These are phyloP conservation scores for Aphidius colemani DNA, from an alignment of 2,888 invertebrate species.

Conservation along the genomic window DNA sequence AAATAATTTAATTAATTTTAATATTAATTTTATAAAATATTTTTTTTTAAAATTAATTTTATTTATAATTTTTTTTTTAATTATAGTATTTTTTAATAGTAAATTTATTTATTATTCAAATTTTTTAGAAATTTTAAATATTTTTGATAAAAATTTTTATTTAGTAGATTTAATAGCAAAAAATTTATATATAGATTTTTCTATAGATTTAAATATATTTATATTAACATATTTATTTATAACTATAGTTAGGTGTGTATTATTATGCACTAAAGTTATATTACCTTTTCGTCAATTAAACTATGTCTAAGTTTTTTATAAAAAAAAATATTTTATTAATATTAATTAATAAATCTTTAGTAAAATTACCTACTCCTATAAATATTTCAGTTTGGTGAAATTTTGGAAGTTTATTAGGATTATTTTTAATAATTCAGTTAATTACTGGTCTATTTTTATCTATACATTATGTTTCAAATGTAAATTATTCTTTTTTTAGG, in stretches of 20 bases:
- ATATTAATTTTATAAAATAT: constrained; percentile 42
- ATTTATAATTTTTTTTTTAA: constrained; percentile 40
- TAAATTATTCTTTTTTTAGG: constrained; percentile 69
- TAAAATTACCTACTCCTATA: constrained; percentile 66
- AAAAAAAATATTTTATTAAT: constrained; percentile 56
- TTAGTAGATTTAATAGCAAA: constrained; percentile 13
- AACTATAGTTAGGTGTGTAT: constrained; percentile 65
- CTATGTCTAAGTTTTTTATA: constrained; percentile 42
- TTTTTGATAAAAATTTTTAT: constrained; percentile 25
- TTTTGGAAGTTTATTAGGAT: constrained; percentile 70
- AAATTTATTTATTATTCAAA: no score
- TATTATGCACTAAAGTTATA: constrained; percentile 65
- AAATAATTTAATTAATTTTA: constrained; percentile 50
- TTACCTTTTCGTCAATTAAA: constrained; percentile 62
- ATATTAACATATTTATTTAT: constrained; percentile 66
- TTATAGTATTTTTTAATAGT: no score
- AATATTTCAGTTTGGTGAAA: constrained; percentile 73
- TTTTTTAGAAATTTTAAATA: constrained; percentile 60
- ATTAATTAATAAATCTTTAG: constrained; percentile 66
- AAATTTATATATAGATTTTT: constrained; percentile 23
- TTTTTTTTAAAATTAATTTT: constrained; percentile 47
- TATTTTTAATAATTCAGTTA: constrained; percentile 71
- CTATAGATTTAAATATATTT: constrained; percentile 20
- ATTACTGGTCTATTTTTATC: constrained; percentile 72
- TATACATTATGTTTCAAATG: constrained; percentile 71